Conservation (phyloP, 2,113 vertebrate genomes). For the Pygoscelis antarcticus region DNA sequence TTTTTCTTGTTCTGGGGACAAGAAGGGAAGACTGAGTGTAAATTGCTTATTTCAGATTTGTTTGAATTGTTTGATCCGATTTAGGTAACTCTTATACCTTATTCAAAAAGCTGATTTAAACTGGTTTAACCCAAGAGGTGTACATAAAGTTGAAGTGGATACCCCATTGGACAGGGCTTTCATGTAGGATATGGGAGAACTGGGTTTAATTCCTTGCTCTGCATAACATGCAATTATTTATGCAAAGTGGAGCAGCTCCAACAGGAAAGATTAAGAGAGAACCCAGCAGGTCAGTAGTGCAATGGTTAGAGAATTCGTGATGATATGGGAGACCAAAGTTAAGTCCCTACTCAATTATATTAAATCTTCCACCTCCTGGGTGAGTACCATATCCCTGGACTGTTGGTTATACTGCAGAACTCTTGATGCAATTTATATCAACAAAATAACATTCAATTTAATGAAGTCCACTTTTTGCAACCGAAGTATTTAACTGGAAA, state of each 20-base stretch:
- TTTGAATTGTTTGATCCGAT: background rate
- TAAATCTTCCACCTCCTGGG: background rate
- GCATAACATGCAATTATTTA: background rate
- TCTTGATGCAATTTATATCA: rapidly evolving
- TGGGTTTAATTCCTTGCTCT: background rate
- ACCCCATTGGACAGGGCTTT: background rate
- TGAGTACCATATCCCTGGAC: background rate
- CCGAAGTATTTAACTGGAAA: background rate
- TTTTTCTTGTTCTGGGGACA: background rate
- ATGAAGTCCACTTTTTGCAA: background rate
- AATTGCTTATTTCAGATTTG: background rate
- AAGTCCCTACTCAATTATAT: background rate
- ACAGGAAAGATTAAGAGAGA: background rate
- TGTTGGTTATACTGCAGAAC: background rate
- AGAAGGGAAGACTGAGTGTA: background rate
- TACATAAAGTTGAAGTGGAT: background rate
- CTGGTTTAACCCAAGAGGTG: background rate
- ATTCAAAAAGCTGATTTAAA: background rate
- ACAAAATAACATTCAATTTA: background rate
- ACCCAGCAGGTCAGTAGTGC: background rate
- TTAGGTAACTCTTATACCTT: background rate
- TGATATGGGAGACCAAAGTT: background rate
- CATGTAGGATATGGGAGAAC: background rate
- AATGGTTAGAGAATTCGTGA: background rate
- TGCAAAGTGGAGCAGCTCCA: background rate